Percentiles rank a stretch among this genome's conserved stretches.
These are phyloP conservation scores for Etheostoma cragini DNA, from an alignment of 2,113 vertebrate genomes.

Conservation along the genomic window DNA sequence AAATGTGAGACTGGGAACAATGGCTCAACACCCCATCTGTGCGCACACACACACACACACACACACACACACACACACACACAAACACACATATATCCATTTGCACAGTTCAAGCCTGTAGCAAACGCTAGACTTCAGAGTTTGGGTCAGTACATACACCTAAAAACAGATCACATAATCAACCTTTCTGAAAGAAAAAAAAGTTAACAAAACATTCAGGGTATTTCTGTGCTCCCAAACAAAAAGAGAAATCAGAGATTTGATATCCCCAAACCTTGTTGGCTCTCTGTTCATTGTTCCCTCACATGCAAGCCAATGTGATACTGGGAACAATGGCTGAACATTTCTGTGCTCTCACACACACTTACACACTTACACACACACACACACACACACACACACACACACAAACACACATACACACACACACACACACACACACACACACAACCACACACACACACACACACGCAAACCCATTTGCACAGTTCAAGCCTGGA, in stretches of 20 bases:
- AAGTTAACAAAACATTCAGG: conserved; percentile 38
- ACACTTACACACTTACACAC: background rate
- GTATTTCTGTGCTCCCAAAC: conserved; percentile 68
- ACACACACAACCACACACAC: conserved; percentile 19
- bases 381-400: conserved; percentile 14
- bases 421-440: conserved; percentile 17
- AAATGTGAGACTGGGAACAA: conserved; percentile 57
- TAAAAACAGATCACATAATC: too few relatives aligned
- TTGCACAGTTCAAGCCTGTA: too few relatives aligned
- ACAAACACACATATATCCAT: too few relatives aligned
- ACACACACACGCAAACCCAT: background rate
- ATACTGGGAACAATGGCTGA: conserved; percentile 53
- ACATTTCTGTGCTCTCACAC: conserved; percentile 41
- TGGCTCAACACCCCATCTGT: conserved; percentile 41
- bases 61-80: background rate
- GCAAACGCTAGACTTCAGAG: too few relatives aligned
- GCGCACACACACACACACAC: conserved; percentile 23
- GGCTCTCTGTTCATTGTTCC: conserved; percentile 66
- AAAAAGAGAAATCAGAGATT: conserved; percentile 72
- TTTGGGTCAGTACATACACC: too few relatives aligned
- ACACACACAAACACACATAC: conserved; percentile 14
- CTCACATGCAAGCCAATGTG: conserved; percentile 52
- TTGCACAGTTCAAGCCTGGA: conserved; percentile 28
- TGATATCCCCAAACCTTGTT: conserved; percentile 62
- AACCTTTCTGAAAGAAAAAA: too few relatives aligned